Base-by-base conservation (phyloP, 2,888 invertebrate genomes). In the Lymantria dispar region DNA sequence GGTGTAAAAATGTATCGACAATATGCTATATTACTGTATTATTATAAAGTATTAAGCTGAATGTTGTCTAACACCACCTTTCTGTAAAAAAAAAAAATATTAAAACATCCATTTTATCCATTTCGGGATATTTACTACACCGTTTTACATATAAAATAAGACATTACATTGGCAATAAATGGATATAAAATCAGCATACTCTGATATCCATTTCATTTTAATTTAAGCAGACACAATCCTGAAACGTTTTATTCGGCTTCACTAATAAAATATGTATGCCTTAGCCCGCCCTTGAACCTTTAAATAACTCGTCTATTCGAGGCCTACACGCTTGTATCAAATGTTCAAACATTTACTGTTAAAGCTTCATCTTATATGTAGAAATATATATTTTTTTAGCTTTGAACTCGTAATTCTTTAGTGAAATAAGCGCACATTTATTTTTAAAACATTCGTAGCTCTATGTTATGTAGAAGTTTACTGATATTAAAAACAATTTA, bases 241-340 rank as follows among this genome's bases (percentile, higher is more conserved):
- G 7, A 37, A 43, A 45, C 47, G 47, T 54, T 59, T 55, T 51
- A 53, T 51, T 57, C 46, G 50, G 42, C 48, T 54, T 56, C 10
- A 30, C 50, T 56, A 54, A 57, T 70, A 54, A 60, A 68, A 65
- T 60, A 70, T 70, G 58, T 45, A 70, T 49, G 52, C 42, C 52
- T 52, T 43, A 47, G 50, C 36, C 46, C 49, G 51, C 39, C 54
- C 50, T 58, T 68, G 56, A 52, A 60, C 53, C 49, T 56, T 29
- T 36, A 36, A 22, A 22, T 22, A 22, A 22, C 36, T 36, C 36
- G 22, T 22, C 22, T 36, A 36, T 11, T 1, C 7, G 10, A 36
- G 46, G 51, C 49, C 14, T 48, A 44, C 33, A 40, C 29, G 39
- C 22, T 49, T 22, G 45, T 14, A 42, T 41, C 14, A 50, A 48